phyloP scores from a whole-genome alignment of 2,888 invertebrate species.

The Dorcus parallelipipedus region DNA sequence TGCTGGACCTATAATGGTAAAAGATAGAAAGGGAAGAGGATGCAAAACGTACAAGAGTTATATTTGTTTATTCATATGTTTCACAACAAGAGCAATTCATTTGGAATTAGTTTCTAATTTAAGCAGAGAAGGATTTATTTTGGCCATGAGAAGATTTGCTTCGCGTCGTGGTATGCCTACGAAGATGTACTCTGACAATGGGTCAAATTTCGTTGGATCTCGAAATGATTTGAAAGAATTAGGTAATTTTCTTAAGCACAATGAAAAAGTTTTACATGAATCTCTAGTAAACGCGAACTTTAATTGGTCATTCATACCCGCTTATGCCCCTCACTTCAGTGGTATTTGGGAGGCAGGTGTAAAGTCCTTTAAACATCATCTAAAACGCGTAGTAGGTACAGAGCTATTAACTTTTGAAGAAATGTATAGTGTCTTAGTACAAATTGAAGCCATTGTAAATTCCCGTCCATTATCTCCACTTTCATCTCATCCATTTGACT shows the following conservation, averaged over 20 bases:
- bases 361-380: conserved; percentile 27
- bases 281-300: too few species aligned
- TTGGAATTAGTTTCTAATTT: too few species aligned
- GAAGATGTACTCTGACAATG: too few species aligned
- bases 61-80: too few species aligned
- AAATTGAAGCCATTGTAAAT: conserved; percentile 32
- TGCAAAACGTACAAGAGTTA: conserved; percentile 10
- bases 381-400: conserved; percentile 26
- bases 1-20: conserved; percentile 16
- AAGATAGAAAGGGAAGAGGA: conserved; percentile 16
- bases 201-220: too few species aligned
- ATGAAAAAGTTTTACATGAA: too few species aligned
- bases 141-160: too few species aligned
- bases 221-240: too few species aligned
- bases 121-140: too few species aligned
- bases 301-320: conserved; percentile 22
- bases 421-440: conserved; percentile 25
- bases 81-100: too few species aligned
- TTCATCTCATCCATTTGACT: conserved; percentile 27
- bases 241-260: too few species aligned
- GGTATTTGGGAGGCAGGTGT: conserved; percentile 34
- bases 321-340: conserved; percentile 21
- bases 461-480: conserved; percentile 29
- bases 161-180: too few species aligned
- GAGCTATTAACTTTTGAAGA: conserved; percentile 27